Conservation (phyloP, 1,140 invertebrate species). For the Drosophila melanica region DNA sequence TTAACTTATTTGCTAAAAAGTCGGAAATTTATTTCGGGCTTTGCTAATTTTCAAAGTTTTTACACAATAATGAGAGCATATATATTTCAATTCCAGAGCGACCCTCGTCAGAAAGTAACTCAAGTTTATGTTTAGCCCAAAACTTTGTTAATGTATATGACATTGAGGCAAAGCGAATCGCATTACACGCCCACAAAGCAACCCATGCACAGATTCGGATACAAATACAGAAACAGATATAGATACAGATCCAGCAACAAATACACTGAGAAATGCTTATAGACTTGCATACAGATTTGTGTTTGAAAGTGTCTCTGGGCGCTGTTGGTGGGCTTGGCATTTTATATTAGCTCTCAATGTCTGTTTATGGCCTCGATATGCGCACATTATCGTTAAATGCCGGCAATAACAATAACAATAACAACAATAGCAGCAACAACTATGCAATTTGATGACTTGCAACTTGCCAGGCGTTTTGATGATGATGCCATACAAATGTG, state of each 20-base stretch:
- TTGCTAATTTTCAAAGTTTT: too few relatives aligned
- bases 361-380: conserved; percentile 74
- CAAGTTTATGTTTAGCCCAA: conserved; percentile 45
- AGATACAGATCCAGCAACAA: conserved; percentile 21
- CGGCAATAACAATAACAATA: conserved; percentile 47
- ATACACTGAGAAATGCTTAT: conserved; percentile 18
- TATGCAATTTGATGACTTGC: conserved; percentile 75
- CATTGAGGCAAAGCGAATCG: conserved; percentile 47
- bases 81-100: conserved; percentile 1
- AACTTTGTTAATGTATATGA: conserved; percentile 57
- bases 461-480: conserved; percentile 64
- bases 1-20: too few relatives aligned
- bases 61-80: background rate
- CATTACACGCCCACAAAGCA: conserved; percentile 49
- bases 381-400: conserved; percentile 74
- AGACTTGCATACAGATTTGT: conserved; percentile 52
- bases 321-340: conserved; percentile 14
- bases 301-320: conserved; percentile 13
- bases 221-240: conserved; percentile 9
- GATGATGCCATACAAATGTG: conserved; percentile 61
- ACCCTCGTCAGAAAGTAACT: conserved; percentile 42
- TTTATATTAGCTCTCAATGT: conserved; percentile 56
- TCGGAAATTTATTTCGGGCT: too few relatives aligned
- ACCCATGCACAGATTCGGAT: conserved; percentile 12
- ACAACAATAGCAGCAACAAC: conserved; percentile 35